Percentiles rank a stretch among this genome's conserved stretches.
Evolutionary conservation across 37 sponge, comb jelly and placozoan species (phyloP).

Genomic region (Chondrosia reniformis): DNA sequence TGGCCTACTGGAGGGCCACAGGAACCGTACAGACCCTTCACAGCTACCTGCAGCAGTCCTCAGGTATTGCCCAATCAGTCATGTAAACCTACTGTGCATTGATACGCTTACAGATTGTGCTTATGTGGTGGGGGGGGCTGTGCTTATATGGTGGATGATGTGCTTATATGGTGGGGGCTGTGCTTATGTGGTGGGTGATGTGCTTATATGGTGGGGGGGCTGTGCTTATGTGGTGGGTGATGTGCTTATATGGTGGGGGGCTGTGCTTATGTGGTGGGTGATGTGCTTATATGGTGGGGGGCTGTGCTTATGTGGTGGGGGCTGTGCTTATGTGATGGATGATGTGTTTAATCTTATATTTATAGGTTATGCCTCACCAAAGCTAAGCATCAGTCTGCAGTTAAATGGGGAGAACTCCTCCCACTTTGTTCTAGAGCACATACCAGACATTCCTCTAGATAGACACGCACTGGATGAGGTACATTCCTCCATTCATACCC

Average conservation of each 20-base stretch:
- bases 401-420: neutral
- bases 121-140: neutral
- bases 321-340: too few relatives aligned
- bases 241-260: too few relatives aligned
- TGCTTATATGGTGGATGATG: neutral
- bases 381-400: neutral
- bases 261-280: too few relatives aligned
- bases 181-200: neutral
- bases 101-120: too few relatives aligned
- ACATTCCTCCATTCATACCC: neutral
- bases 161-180: neutral
- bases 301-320: too few relatives aligned
- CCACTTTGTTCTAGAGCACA: constrained; percentile 17
- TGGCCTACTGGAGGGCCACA: constrained; percentile 52
- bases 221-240: neutral
- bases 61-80: too few relatives aligned
- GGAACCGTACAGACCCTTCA: constrained; percentile 20
- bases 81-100: too few relatives aligned
- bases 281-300: too few relatives aligned
- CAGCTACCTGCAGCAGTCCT: constrained; percentile 29
- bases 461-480: constrained; percentile 2
- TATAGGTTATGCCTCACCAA: neutral
- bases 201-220: neutral
- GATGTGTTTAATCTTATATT: neutral
- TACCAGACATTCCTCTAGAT: neutral